Evolutionary conservation across 2,888 invertebrate species (phyloP), one percentile per base, ranked within the genome.

Genomic region (Hylaea fasciaria): DNA sequence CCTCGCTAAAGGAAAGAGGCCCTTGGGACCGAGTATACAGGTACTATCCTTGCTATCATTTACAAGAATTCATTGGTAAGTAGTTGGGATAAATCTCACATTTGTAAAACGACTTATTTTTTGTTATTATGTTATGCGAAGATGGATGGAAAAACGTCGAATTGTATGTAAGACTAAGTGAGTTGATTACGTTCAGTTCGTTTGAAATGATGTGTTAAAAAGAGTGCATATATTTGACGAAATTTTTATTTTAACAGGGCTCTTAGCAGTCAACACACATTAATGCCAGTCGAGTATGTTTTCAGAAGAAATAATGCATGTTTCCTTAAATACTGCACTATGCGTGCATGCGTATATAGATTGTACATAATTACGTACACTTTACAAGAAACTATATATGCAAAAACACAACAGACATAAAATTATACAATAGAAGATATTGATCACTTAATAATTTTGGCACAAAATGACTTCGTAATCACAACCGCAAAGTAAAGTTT

Each of bases 11-110:
- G 82, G 97, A 97, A 83, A 94, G 96, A 70, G 96, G 96, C 13
- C 96, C 96, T 12, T 97, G 97, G 97, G 96, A 97, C 79, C 94
- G 95, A 74, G 94, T 96, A 56, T 96, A 96, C 87, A 95, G 95
- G 93, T 93, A 91, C 78, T 73, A 66, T 72, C 66, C 63, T 63
- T 57, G 39, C 29, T 62, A 51, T 22, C 14, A 50, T 37, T 51
- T 44, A 68, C 66, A 68, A 73, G 68, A 69, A 69, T 69, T 59
- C 70, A 71, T 88, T 87, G 89, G 89, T 87, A 86, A 89, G 90
- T 90, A 89, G 85, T 75, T 80, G 72, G 75, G 65, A 78, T 83
- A 65, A 66, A 59, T 76, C 76, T 82, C 77, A 77, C 12, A 86
- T 80, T 84, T 87, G 85, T 89, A 87, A 88, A 87, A 87, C 86